Evolutionary conservation across 2,797 vertebrate species (phyloP).

Genomic region (Premnoplex brunnescens): DNA sequence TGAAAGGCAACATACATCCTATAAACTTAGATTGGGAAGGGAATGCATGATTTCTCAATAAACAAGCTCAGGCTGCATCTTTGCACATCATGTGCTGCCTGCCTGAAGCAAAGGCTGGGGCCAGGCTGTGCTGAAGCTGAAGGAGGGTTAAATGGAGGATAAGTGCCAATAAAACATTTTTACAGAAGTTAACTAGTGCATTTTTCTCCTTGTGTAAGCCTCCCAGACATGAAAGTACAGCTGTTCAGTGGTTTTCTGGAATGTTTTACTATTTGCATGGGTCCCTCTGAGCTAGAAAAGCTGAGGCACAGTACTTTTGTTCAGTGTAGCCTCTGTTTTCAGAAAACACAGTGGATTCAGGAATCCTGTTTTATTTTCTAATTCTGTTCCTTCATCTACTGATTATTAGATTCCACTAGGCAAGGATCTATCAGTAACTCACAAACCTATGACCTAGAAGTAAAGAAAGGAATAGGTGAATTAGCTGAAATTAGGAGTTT

Average conservation of each 20-base stretch:
- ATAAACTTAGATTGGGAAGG: not conserved
- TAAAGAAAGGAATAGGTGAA: not conserved
- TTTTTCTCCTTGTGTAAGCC: constrained; percentile 25
- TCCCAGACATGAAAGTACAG: constrained; percentile 28
- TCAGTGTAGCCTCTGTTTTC: not conserved
- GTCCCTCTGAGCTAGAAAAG: not conserved
- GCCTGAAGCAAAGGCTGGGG: not conserved
- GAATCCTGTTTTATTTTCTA: not conserved
- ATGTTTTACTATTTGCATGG: constrained; percentile 23
- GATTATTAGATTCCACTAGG: not conserved
- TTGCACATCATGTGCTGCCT: not conserved
- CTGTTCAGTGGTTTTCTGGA: constrained; percentile 41
- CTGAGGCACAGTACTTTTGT: not conserved
- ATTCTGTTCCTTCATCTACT: not conserved
- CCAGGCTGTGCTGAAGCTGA: not conserved
- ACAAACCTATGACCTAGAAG: not conserved
- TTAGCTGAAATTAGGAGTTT: not conserved
- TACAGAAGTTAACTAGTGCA: not conserved
- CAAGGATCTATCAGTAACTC: not conserved
- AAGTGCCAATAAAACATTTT: constrained; percentile 16
- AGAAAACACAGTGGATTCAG: not conserved
- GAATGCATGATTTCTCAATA: not conserved
- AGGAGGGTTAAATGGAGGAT: not conserved
- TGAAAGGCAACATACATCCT: not conserved
- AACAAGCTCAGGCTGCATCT: not conserved